Percentiles rank a stretch among this genome's conserved stretches.
phyloP scores from a whole-genome alignment of 1,140 invertebrate genomes.

The Lasioglossum albipes region DNA sequence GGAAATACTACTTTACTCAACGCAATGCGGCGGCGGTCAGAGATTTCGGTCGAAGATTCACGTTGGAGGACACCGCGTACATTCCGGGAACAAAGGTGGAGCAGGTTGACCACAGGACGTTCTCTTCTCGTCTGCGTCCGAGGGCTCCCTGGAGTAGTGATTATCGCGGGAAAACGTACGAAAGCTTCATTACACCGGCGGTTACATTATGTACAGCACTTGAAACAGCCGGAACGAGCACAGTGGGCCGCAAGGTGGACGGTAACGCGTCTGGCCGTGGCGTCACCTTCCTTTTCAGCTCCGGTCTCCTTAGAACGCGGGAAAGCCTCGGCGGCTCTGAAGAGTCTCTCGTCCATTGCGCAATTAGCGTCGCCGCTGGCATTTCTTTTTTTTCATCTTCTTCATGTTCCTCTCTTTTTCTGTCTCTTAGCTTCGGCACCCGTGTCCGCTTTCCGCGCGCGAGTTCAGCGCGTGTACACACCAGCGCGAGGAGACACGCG shows the following conservation, averaged over 20 bases:
- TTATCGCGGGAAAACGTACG: conserved; percentile 36
- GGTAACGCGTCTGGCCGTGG: conserved; percentile 2
- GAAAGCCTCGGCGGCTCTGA: conserved; percentile 14
- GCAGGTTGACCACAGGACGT: not conserved
- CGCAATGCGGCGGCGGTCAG: not conserved
- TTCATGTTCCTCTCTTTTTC: not conserved
- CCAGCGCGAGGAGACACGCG: not conserved
- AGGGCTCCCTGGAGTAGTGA: conserved; percentile 26
- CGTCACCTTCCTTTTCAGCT: conserved; percentile 26
- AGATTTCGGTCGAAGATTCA: not conserved
- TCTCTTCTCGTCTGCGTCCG: not conserved
- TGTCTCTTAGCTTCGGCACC: too few relatives aligned
- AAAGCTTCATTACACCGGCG: conserved; percentile 37
- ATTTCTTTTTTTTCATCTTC: not conserved
- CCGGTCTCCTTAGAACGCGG: conserved; percentile 13
- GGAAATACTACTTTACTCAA: too few relatives aligned
- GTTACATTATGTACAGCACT: conserved; percentile 29
- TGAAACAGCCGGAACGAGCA: conserved; percentile 35
- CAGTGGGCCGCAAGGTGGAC: conserved; percentile 8
- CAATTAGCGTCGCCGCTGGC: conserved; percentile 45
- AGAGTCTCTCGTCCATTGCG: conserved; percentile 38
- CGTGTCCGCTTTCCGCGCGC: not conserved
- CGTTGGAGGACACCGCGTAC: not conserved
- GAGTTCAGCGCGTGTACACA: conserved; percentile 3
- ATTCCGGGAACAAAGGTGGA: not conserved